phyloP scores from a whole-genome alignment of 2,113 vertebrate species.

The Dolichallabes microphthalmus region DNA sequence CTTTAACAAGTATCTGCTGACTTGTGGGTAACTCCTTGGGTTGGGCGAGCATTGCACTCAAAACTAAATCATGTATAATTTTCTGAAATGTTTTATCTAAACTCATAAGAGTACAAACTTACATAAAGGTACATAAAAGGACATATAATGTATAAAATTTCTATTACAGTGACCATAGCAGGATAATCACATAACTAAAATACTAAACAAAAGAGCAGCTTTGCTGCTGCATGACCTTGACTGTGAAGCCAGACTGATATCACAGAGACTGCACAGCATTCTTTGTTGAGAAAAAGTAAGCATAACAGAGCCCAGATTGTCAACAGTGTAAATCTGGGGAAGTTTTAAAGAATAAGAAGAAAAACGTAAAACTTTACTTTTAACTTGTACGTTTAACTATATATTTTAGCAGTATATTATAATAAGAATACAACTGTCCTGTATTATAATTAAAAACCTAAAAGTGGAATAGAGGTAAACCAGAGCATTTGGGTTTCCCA shows the following conservation, averaged over 20 bases:
- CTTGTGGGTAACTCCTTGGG: too few species aligned
- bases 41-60: too few species aligned
- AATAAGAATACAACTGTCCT: not conserved
- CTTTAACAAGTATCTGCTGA: too few species aligned
- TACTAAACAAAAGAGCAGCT: not conserved
- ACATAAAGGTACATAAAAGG: too few species aligned
- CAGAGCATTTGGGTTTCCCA: not conserved
- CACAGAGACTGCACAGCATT: not conserved
- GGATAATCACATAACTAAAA: not conserved
- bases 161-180: not conserved
- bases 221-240: not conserved
- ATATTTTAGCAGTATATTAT: not conserved
- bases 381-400: not conserved
- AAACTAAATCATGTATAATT: too few species aligned
- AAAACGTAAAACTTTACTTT: not conserved
- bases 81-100: too few species aligned
- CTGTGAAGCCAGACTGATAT: not conserved
- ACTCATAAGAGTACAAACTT: too few species aligned
- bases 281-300: too few species aligned
- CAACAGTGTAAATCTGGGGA: not conserved
- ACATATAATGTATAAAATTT: too few species aligned
- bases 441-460: not conserved
- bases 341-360: too few species aligned
- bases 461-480: not conserved
- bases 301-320: too few species aligned